Base-by-base conservation (phyloP, 1,140 invertebrate genomes). In the Drosophila santomea region DNA sequence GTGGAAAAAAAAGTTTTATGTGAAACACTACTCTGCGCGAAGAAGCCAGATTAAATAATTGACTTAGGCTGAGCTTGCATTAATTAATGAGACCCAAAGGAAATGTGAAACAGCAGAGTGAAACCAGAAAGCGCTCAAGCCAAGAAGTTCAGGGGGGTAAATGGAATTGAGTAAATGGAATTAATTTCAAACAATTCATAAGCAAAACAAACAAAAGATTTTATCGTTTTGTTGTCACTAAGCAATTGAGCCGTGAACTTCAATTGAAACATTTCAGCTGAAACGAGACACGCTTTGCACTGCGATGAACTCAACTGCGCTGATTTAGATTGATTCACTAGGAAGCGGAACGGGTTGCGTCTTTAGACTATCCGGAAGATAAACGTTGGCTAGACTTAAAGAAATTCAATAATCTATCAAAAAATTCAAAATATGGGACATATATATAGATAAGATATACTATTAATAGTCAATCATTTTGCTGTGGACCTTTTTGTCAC, bases 191-290 rank as follows among this genome's bases (percentile, higher is more conserved):
- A 44, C 55, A 69, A 64, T 80, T 84, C 23, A 48, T 68, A 59
- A 73, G 64, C 58, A 78, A 78, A 62, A 67, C 69, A 86, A 85
- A 86, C 78, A 75, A 41, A 20, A 72, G 56, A 83, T 81, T 74
- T 56, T 56, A 51, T 74, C 56, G 41, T 23, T 59, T 57, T 38
- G 67, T 69, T 58, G 74, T 58, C 80, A 63, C 43, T 56, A 75
- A 61, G 44, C 68, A 62, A 88, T 89, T 88, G 83, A 88, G 74
- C 83, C 83, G 78, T 88, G 83, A 88, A 88, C 83, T 89, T 88
- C 63, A 88, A 89, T 88, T 88, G 56, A 79, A 59, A 52, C 80
- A 55, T 39, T 43, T 41, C 52, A 41, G 14, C 25, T 45, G 39
- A 47, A 32, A 35, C 67, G 48, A 38, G 59, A 36, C 35, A 25